Conservation (phyloP, 2,797 vertebrate species). For the Australoheros facetus region DNA sequence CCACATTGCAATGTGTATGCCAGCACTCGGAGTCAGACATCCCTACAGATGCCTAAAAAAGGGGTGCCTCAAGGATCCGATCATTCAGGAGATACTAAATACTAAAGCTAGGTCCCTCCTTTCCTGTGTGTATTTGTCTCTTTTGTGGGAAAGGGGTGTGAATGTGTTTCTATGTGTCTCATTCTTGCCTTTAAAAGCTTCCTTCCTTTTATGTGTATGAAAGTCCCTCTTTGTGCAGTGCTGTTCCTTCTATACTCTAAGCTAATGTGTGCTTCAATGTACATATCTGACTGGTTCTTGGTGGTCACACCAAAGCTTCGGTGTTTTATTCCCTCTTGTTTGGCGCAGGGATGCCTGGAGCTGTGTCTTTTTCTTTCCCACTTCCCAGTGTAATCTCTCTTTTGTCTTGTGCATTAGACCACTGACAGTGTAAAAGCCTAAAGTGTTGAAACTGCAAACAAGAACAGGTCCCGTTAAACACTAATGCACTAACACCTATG, state of each 20-base stretch:
- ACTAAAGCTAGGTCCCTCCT: slow-evolving; percentile 2
- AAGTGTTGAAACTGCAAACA: slow-evolving; percentile 13
- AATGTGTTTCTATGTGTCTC: slow-evolving; percentile 36
- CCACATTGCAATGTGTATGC: slow-evolving; percentile 46
- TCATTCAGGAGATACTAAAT: slow-evolving; percentile 31
- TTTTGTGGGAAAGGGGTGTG: slow-evolving; percentile 14
- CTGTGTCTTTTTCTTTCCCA: slow-evolving; percentile 9
- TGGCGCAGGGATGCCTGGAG: slow-evolving; percentile 30
- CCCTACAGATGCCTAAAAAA: slow-evolving; percentile 36
- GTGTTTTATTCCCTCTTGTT: slow-evolving; percentile 31
- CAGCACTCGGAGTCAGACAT: slow-evolving; percentile 58
- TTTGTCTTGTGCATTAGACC: slow-evolving; percentile 65
- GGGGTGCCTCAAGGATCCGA: slow-evolving; percentile 20
- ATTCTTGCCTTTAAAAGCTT: slow-evolving; percentile 56
- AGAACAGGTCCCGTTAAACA: slow-evolving; percentile 39
- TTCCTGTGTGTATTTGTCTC: slow-evolving; percentile 29
- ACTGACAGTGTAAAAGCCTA: slow-evolving; percentile 16
- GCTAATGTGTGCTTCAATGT: slow-evolving; percentile 39
- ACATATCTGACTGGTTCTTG: slow-evolving; percentile 27
- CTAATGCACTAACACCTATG: slow-evolving; percentile 45
- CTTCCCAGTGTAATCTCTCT: slow-evolving; percentile 40
- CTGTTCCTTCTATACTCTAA: slow-evolving; percentile 26
- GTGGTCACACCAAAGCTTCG: slow-evolving; percentile 31
- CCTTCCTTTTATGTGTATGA: slow-evolving; percentile 52
- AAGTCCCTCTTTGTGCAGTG: slow-evolving; percentile 55